phyloP scores from a whole-genome alignment of 2,797 vertebrate genomes.

The Acestrorhynchus altus region DNA sequence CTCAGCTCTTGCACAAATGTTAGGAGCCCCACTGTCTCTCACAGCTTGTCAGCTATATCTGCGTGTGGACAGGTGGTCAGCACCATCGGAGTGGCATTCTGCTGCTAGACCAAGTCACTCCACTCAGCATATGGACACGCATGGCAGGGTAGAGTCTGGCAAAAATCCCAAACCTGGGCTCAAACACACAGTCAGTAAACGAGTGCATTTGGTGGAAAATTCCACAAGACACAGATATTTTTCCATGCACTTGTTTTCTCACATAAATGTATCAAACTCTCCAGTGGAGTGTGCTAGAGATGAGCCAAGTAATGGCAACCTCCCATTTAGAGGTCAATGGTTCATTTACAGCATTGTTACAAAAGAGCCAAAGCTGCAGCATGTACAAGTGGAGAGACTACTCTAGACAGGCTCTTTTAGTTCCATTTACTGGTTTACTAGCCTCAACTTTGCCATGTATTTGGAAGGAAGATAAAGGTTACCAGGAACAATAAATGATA shows the following conservation, averaged over 20 bases:
- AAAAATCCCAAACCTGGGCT: conserved; percentile 38
- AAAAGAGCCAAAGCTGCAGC: background rate
- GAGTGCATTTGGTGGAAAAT: conserved; percentile 53
- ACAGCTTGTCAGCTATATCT: conserved; percentile 66
- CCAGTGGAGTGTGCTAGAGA: conserved; percentile 46
- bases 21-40: conserved; percentile 18
- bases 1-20: too few species aligned
- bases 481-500: too few species aligned
- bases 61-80: conserved; percentile 75
- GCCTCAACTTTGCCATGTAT: too few species aligned
- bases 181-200: conserved; percentile 66
- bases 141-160: conserved; percentile 70
- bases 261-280: conserved; percentile 17
- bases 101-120: conserved; percentile 70
- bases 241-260: conserved; percentile 60
- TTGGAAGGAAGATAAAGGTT: too few species aligned
- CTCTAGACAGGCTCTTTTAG: too few species aligned
- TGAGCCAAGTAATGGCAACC: conserved; percentile 6
- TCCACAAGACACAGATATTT: conserved; percentile 59
- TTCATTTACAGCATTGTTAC: background rate
- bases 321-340: background rate
- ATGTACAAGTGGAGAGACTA: background rate
- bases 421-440: too few species aligned
- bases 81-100: conserved; percentile 70
- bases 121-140: conserved; percentile 72